Evolutionary conservation across 2,888 invertebrate genomes (phyloP), one percentile per base, ranked within the genome.

Genomic region (Andricus quercusramuli): DNA sequence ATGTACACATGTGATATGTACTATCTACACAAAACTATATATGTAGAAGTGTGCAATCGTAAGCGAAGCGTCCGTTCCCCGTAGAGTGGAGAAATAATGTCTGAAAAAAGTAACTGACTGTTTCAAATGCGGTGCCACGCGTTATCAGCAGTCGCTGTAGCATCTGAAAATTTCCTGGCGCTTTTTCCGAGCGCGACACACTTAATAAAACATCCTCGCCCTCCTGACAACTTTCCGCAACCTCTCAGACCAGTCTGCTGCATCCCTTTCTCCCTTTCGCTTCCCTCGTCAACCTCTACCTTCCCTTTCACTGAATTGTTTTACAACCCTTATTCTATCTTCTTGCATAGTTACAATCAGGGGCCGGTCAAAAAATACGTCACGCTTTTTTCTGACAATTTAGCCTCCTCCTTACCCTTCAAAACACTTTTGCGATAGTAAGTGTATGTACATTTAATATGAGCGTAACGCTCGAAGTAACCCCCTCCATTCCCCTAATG

Each of bases 201-300:
- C 91, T 92, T 91, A 91, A 92, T 92, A 91, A 91, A 92, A 92
- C 91, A 91, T 87, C 86, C 89, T 88, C 86, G 87, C 83, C 85
- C 83, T 86, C 78, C 66, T 79, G 78, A 65, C 79, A 79, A 78
- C 80, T 78, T 77, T 80, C 80, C 78, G 79, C 84, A 82, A 82
- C 80, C 83, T 83, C 83, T 80, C 79, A 78, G 67, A 78, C 80
- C 83, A 82, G 82, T 85, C 77, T 79, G 82, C 77, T 80, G 67
- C 59, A 79, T 78, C 79, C 51, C 66, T 47, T 78, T 77, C 79
- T 78, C 47, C 62, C 78, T 74, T 44, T 70, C 59, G 20, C 47
- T 77, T 77, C 67, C 79, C 80, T 80, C 83, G 62, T 81, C 82
- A 79, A 79, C 79, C 76, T 80, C 77, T n/a, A 11, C 25, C 6